Evolutionary conservation across 2,888 invertebrate species (phyloP).

Genomic region (Patella ulyssiponensis): DNA sequence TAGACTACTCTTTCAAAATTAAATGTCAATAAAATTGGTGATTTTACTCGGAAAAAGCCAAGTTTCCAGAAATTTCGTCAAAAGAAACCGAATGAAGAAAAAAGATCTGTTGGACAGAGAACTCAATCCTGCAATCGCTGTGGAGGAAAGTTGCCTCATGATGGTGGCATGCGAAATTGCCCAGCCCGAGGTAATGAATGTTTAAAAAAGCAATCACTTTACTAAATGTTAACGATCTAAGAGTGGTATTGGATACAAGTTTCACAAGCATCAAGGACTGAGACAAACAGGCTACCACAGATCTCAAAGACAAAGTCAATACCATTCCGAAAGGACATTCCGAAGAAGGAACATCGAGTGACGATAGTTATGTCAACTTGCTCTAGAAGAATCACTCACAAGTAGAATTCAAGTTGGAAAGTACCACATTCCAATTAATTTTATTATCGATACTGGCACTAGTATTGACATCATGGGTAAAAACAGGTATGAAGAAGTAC

Average conservation of each 20-base stretch:
- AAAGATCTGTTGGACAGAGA: too few relatives aligned
- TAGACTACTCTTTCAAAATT: too few relatives aligned
- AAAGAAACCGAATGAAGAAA: too few relatives aligned
- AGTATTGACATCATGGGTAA: constrained; percentile 18
- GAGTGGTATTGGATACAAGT: neutral
- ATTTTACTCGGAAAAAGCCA: too few relatives aligned
- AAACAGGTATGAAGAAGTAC: constrained; percentile 3
- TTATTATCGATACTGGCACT: constrained; percentile 17
- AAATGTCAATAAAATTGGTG: too few relatives aligned
- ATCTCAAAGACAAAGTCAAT: neutral
- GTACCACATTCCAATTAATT: neutral
- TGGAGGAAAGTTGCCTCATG: too few relatives aligned
- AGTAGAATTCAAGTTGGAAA: neutral
- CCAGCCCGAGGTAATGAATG: too few relatives aligned
- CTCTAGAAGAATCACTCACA: neutral
- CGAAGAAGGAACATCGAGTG: neutral
- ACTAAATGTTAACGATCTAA: constrained; percentile 13
- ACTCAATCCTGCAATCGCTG: too few relatives aligned
- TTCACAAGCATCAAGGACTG: neutral
- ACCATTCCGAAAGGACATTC: neutral
- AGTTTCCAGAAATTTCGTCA: too few relatives aligned
- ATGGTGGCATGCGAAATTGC: too few relatives aligned
- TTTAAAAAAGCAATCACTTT: constrained; percentile 14
- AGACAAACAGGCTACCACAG: neutral
- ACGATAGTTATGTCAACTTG: neutral